Base-by-base conservation (phyloP, 2,888 invertebrate species). In the Nudaria mundana region DNA sequence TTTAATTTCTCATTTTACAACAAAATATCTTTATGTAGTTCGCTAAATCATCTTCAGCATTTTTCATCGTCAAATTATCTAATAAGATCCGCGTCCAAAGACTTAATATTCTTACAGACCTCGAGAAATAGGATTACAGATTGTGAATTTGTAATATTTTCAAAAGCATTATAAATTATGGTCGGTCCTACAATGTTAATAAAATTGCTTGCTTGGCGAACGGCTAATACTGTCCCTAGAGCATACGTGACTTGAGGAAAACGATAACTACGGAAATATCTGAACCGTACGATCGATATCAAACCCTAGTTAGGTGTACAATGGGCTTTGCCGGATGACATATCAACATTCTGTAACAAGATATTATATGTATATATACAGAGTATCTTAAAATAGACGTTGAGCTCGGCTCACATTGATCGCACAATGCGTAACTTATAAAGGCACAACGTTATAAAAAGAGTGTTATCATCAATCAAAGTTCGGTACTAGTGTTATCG, bases 121-220 rank as follows among this genome's bases (percentile, higher is more conserved):
- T 51, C 39, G 44, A 50, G 37, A 40, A 50, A 55, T 41, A 40
- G 41, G 49, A 56, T 61, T 55, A 54, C 45, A 52, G 39, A 52
- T 52, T 30, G 44, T 37, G 40, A 52, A 51, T 49, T 53, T 61
- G 41, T 56, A 55, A 53, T 53, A 48, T 45, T 53, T 54, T 54
- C 48, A 54, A 48, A 48, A 56, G 52, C 38, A 56, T 56, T 38
- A 54, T 57, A 56, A 52, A 55, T 59, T 55, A 56, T 53, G 52
- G 45, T 47, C 42, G 48, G 48, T 44, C 45, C 52, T 57, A 47
- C 49, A 55, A 51, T 64, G 57, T 65, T 58, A 50, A 55, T 52
- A 53, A 67, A 66, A 58, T 60, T 63, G 62, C 62, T 66, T 57
- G 48, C 44, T 55, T 55, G 48, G 56, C 57, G 53, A 65, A 66